Evolutionary conservation across 1,140 invertebrate species (phyloP).

Genomic region (Cylas formicarius): DNA sequence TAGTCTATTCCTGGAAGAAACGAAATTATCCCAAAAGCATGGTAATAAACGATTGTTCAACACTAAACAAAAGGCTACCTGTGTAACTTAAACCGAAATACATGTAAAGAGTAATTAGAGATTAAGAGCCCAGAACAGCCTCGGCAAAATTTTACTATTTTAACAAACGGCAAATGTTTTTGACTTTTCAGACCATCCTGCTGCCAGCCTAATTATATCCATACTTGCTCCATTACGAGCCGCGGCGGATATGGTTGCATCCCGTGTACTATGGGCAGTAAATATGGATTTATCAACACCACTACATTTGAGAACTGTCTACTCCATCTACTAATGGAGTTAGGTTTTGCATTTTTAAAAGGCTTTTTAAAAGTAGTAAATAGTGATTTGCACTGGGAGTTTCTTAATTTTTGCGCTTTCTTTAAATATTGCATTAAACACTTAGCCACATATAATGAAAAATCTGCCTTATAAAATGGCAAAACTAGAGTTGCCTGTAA

Average conservation of each 20-base stretch:
- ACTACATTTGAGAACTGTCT: neutral
- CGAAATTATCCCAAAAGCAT: no score
- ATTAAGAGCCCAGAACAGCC: no score
- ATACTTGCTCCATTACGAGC: neutral
- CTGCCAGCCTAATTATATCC: slow-evolving; percentile 8
- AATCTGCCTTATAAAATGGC: slow-evolving; percentile 10
- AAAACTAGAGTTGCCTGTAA: slow-evolving; percentile 9
- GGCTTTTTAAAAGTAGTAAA: slow-evolving; percentile 8
- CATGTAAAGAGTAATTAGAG: no score
- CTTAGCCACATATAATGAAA: neutral
- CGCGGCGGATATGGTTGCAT: slow-evolving; percentile 10
- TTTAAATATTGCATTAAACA: neutral
- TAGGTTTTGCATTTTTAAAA: neutral
- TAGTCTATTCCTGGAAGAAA: no score
- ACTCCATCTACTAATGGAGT: slow-evolving; percentile 4
- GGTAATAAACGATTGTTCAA: no score
- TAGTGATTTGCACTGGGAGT: neutral
- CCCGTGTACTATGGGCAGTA: no score
- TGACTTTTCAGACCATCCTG: slow-evolving; percentile 8
- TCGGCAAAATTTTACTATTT: no score
- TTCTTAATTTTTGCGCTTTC: slow-evolving; percentile 1
- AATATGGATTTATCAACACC: neutral
- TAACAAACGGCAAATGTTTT: slow-evolving; percentile 7
- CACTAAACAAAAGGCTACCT: no score
- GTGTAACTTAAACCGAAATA: no score